A percentile compares a stretch with the other conserved stretches of the same genome.
Evolutionary conservation across 2,797 vertebrate genomes (phyloP).

Genomic region (Amniataba percoides): DNA sequence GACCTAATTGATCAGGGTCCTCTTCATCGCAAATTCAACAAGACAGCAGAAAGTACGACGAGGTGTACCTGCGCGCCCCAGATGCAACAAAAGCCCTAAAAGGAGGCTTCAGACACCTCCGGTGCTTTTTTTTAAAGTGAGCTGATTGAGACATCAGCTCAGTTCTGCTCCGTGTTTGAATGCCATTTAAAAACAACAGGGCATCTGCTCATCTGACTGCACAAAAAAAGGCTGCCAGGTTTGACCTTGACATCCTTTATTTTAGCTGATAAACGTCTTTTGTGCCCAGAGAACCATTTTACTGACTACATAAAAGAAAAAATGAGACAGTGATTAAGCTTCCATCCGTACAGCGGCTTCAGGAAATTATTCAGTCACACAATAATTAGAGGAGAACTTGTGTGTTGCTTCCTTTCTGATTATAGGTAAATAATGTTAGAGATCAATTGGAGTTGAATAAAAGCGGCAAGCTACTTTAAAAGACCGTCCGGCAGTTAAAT

Average conservation of each 20-base stretch:
- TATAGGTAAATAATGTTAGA: conserved; percentile 22
- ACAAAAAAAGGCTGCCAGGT: conserved; percentile 6
- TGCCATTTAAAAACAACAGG: conserved; percentile 34
- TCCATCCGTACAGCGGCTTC: conserved; percentile 14
- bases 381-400: background rate
- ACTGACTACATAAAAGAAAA: background rate
- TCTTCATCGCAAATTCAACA: conserved; percentile 67
- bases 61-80: conserved; percentile 50
- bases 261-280: conserved; percentile 30
- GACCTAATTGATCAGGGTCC: conserved; percentile 75
- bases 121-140: conserved; percentile 51
- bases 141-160: conserved; percentile 63
- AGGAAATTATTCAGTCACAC: conserved; percentile 5
- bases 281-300: background rate
- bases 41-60: conserved; percentile 54
- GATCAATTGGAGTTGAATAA: conserved; percentile 12
- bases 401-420: conserved; percentile 11
- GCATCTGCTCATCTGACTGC: conserved; percentile 13
- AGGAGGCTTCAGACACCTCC: conserved; percentile 42
- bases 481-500: conserved; percentile 45
- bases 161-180: conserved; percentile 26
- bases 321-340: background rate
- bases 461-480: conserved; percentile 27
- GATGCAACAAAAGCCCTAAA: conserved; percentile 57
- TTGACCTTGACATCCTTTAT: conserved; percentile 45